Percentiles rank a stretch among this genome's conserved stretches.
These are phyloP conservation scores for Zootoca vivipara DNA, from an alignment of 2,113 vertebrate genomes.

Conservation along the genomic window DNA sequence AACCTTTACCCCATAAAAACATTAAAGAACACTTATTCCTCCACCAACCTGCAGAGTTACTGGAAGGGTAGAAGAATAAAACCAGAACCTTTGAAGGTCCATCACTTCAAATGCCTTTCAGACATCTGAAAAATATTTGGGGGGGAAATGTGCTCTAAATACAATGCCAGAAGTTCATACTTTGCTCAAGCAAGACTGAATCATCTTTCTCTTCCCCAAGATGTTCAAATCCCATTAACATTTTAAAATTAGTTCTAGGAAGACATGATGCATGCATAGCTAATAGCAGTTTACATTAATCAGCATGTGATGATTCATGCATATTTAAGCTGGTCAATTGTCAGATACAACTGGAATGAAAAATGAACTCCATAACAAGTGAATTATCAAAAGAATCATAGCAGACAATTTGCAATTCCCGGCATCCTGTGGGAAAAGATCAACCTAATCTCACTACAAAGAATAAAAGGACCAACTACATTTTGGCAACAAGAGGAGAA, in stretches of 20 bases:
- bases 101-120: not conserved
- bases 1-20: too few species aligned
- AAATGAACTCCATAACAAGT: not conserved
- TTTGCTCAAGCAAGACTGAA: not conserved
- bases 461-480: not conserved
- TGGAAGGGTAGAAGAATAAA: not conserved
- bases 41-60: not conserved
- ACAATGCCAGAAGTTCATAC: not conserved
- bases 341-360: not conserved
- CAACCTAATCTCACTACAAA: not conserved
- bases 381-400: not conserved
- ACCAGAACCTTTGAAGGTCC: not conserved
- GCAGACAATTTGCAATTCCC: not conserved
- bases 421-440: not conserved
- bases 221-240: slow-evolving; percentile 9
- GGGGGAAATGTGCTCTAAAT: not conserved
- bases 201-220: not conserved
- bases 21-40: too few species aligned
- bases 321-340: slow-evolving; percentile 8
- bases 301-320: not conserved
- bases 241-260: slow-evolving; percentile 1
- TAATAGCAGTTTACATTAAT: not conserved
- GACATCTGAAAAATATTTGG: not conserved
- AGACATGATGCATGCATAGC: not conserved
- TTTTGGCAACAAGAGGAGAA: not conserved